Base-by-base conservation (phyloP, 2,888 invertebrate species). In the Epistrophella euchroma region DNA sequence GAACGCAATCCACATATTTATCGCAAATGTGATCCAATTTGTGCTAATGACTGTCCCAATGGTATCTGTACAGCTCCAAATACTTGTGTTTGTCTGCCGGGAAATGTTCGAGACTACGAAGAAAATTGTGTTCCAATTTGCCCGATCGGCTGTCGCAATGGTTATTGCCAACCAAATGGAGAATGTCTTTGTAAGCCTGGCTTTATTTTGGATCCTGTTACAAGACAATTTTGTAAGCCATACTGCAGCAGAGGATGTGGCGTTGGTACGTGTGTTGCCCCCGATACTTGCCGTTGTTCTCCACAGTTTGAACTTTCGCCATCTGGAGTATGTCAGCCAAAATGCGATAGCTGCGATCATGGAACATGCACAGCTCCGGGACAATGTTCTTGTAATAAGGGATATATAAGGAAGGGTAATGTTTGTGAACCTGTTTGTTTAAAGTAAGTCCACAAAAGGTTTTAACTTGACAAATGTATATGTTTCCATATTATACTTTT, bases 131-230 rank as follows among this genome's bases (percentile, higher is more conserved):
- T 95, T 2, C 93, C 95, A 1, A 95, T 95, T 0, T 96, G 96
- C 82, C 96, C 96, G 0, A 94, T 95, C 17, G 95, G 95, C 4
- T 96, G 96, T 88, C 94, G 94, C 77, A 95, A 96, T 88, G 92
- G 92, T 0, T 74, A 89, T 0, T 92, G 92, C 80, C 89, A 90
- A 50, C 90, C 91, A 0, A 81, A 89, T 22, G 91, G 91, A 75
- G 89, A 90, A 17, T 90, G 91, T 72, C 88, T 88, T 22, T 93
- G 93, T 73, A 90, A 89, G 2, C 89, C 91, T 25, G 93, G 92
- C 10, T 91, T 89, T 66, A 89, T 88, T 0, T 76, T 93, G n/a
- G 93, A 93, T 1, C 90, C 90, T 0, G 79, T 89, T 2, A 89
- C 89, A 1, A 91, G 89, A 19, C 89, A 91, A 66, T 92, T 88